These are phyloP conservation scores for Rattus rattus DNA, from an alignment of 2,113 vertebrate genomes.

Conservation along the genomic window DNA sequence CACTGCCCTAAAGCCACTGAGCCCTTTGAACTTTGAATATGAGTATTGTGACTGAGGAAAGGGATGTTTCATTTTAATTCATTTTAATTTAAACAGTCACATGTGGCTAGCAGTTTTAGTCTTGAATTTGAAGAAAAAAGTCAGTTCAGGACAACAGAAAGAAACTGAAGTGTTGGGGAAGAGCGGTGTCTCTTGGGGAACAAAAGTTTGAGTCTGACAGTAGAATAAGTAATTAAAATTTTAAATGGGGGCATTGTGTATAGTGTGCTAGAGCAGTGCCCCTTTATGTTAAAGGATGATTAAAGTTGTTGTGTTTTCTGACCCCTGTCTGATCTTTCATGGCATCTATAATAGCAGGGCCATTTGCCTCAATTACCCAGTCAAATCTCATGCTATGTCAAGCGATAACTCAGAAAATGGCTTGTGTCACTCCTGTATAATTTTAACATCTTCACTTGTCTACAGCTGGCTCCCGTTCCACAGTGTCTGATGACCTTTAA, in stretches of 20 bases:
- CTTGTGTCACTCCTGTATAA: conserved; percentile 64
- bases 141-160: neutral
- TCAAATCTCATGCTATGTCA: conserved; percentile 61
- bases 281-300: conserved; percentile 1
- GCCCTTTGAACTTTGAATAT: neutral
- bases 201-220: neutral
- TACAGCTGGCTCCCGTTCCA: conserved; percentile 45
- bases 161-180: neutral
- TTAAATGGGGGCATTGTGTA: neutral
- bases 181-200: neutral
- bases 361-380: conserved; percentile 75
- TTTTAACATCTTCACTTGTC: conserved; percentile 78
- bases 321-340: conserved; percentile 39
- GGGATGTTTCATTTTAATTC: neutral
- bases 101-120: neutral
- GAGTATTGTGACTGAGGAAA: neutral
- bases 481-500: conserved; percentile 82
- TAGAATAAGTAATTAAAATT: neutral
- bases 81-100: neutral
- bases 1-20: neutral
- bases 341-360: conserved; percentile 15
- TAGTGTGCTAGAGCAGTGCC: neutral
- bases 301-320: conserved; percentile 32
- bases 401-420: conserved; percentile 74
- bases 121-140: neutral